phyloP scores from a whole-genome alignment of 2,888 invertebrate genomes.

The Erebia aethiops region DNA sequence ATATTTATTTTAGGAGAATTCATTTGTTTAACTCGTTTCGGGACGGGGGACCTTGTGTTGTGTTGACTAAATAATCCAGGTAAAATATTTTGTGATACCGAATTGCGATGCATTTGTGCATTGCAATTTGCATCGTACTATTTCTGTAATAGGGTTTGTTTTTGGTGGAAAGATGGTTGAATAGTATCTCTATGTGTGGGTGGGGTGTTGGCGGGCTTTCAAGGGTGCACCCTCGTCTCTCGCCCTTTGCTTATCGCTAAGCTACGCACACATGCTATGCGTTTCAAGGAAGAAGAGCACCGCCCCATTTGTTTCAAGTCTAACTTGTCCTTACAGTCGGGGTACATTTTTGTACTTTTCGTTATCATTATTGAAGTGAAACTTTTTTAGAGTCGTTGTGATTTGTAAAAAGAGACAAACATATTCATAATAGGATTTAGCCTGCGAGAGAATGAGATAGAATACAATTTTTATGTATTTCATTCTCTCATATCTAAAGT shows the following conservation, averaged over 20 bases:
- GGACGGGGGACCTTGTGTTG: constrained; percentile 56
- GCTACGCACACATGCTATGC: constrained; percentile 50
- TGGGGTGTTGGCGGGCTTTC: constrained; percentile 52
- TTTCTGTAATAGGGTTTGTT: neutral
- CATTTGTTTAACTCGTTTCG: constrained; percentile 59
- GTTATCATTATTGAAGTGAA: too few relatives aligned
- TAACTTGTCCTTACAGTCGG: too few relatives aligned
- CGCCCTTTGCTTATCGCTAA: constrained; percentile 49
- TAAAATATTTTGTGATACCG: constrained; percentile 44
- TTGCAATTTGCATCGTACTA: neutral
- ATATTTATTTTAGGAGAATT: constrained; percentile 56
- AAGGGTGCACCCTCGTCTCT: constrained; percentile 57
- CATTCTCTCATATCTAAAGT: too few relatives aligned
- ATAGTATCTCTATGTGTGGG: constrained; percentile 40
- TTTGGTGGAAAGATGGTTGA: neutral
- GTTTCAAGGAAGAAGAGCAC: too few relatives aligned
- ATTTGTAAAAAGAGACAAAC: too few relatives aligned
- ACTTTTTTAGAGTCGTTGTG: too few relatives aligned
- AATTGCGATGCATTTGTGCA: constrained; percentile 1
- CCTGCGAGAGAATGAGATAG: too few relatives aligned
- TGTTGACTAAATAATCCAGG: constrained; percentile 59
- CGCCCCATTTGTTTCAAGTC: too few relatives aligned
- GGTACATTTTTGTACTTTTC: too few relatives aligned
- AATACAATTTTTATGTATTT: too few relatives aligned
- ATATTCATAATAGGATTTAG: too few relatives aligned